Percentiles rank a stretch among this genome's conserved stretches.
These are phyloP conservation scores for Coregonus sp. DNA, from an alignment of 2,797 vertebrate genomes.

Conservation along the genomic window DNA sequence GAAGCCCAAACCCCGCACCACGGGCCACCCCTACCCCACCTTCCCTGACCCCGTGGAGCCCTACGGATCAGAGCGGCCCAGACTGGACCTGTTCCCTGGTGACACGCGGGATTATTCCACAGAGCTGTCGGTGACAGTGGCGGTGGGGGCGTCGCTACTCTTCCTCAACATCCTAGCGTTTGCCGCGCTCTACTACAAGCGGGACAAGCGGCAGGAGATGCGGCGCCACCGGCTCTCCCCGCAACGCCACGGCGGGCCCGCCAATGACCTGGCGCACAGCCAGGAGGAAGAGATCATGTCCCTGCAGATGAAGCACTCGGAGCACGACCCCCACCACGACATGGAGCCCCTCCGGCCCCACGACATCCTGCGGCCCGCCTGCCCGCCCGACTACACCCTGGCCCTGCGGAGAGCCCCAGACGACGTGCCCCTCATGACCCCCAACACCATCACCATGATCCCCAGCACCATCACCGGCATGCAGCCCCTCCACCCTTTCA, in stretches of 20 bases:
- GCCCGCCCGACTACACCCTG: slow-evolving; percentile 92
- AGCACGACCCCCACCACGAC: slow-evolving; percentile 84
- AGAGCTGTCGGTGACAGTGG: slow-evolving; percentile 90
- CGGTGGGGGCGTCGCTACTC: slow-evolving; percentile 89
- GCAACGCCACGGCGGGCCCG: slow-evolving; percentile 72
- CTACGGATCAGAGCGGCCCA: slow-evolving; percentile 66
- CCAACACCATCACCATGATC: slow-evolving; percentile 92
- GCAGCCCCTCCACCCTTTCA: slow-evolving; percentile 90
- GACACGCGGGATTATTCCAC: slow-evolving; percentile 92
- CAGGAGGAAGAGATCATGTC: slow-evolving; percentile 94
- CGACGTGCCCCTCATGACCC: slow-evolving; percentile 89
- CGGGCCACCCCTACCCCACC: slow-evolving; percentile 80
- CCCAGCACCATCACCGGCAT: slow-evolving; percentile 87
- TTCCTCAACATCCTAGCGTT: slow-evolving; percentile 95
- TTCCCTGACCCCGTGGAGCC: slow-evolving; percentile 65
- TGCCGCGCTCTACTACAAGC: slow-evolving; percentile 92
- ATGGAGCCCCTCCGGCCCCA: slow-evolving; percentile 84
- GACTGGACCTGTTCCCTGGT: slow-evolving; percentile 78
- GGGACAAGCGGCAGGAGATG: slow-evolving; percentile 89
- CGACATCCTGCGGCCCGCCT: slow-evolving; percentile 85
- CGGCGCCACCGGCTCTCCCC: slow-evolving; percentile 85
- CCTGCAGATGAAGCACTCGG: slow-evolving; percentile 88
- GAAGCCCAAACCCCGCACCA: slow-evolving; percentile 72
- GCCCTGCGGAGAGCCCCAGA: slow-evolving; percentile 88
- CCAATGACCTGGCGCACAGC: slow-evolving; percentile 88